phyloP scores from a whole-genome alignment of 2,797 vertebrate genomes.

The Megaceryle alcyon region DNA sequence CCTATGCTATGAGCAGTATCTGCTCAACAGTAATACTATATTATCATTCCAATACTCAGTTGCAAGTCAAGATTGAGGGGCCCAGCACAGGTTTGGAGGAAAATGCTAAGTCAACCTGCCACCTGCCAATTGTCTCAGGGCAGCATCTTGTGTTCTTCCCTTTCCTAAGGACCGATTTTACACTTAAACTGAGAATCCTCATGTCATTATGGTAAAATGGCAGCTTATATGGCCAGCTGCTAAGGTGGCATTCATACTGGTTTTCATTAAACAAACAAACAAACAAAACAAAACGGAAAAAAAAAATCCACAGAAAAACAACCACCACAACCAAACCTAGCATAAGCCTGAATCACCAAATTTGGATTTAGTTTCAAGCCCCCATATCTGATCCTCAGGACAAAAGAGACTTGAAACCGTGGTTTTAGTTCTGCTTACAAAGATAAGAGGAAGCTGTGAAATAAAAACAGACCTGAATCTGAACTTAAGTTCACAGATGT shows the following conservation, averaged over 20 bases:
- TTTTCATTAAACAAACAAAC: neutral
- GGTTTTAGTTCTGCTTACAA: slow-evolving; percentile 47
- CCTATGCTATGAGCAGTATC: neutral
- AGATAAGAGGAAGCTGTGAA: slow-evolving; percentile 42
- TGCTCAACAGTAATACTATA: neutral
- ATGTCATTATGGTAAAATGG: neutral
- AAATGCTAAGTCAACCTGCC: neutral
- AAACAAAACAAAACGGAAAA: neutral
- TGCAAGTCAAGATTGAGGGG: neutral
- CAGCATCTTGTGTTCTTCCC: neutral
- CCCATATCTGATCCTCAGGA: neutral
- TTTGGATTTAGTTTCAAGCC: slow-evolving; percentile 1
- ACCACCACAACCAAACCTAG: neutral
- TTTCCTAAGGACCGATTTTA: neutral
- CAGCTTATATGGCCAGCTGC: neutral
- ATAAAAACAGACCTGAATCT: slow-evolving; percentile 24
- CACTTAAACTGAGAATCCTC: neutral
- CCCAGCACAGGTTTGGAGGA: neutral
- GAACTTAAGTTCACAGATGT: slow-evolving; percentile 23
- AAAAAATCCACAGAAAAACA: too few species aligned
- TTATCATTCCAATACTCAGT: neutral
- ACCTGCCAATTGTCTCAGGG: neutral
- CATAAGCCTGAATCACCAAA: neutral
- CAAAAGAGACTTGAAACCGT: slow-evolving; percentile 14
- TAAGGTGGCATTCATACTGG: neutral